Base-by-base conservation (phyloP, 2,113 vertebrate species). In the Polyodon spathula region DNA sequence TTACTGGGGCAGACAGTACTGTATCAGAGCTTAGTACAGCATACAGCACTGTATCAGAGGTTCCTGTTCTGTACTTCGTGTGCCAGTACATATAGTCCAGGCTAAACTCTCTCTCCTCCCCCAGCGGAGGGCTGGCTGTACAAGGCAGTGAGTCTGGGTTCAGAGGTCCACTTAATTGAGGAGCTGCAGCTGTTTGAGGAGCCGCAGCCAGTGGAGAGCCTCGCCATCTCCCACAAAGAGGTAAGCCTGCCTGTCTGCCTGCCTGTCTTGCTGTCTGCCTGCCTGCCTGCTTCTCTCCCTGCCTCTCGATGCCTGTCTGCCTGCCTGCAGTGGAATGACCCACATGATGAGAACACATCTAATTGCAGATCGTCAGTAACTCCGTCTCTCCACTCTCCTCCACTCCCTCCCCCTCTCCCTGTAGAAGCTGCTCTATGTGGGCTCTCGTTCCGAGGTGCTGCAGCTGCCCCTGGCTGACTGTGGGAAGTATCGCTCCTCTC, bases 101-200 rank as follows among this genome's bases (percentile, higher is more conserved):
- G 41, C 8, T 16, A 44, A 50, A 17, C 41, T 55, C 39, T 66
- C 0, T 68, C 66, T 1, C 7, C 27, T 0, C 0, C 5, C 12
- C 54, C 8, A 98, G 96, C 84, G 43, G 84, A 92, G 0, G 96
- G 96, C 4, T 97, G 93, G 94, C 81, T 98, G 61, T 90, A 95
- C 76, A 92, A 97, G 61, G 93, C 92, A 0, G 84, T 95, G 65
- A 83, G 86, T 65, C 40, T 93, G 70, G 89, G 87, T 1, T n/a
- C 84, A 0, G 81, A 76, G 5, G 78, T 89, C 9, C 93, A 98
- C 10, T 82, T 97, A 66, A 91, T 97, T 0, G 96, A 98, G 74
- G 96, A 97, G 79, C 84, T 97, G 76, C 94, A 97, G 81, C 85
- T 98, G 69, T 97, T 98, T 12, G 84, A 93, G 63, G 78, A 79